Evolutionary conservation across 2,888 invertebrate species (phyloP), one percentile per base, ranked within the genome.

Genomic region (Drosophila nr. perissopoda): DNA sequence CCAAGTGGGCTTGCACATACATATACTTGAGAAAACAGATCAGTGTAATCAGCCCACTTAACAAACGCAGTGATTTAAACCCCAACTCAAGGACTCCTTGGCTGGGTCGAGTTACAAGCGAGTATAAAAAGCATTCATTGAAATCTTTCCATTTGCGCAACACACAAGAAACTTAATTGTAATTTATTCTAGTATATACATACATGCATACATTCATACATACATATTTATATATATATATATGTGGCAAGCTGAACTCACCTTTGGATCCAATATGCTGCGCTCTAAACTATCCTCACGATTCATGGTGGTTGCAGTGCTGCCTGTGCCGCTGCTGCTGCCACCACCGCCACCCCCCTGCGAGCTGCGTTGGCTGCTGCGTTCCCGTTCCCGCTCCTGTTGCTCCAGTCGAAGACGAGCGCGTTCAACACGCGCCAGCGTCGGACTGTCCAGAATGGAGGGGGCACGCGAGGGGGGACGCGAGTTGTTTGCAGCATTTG

Each of bases 401-500:
- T 91, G 94, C 81, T 94, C 94, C 80, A 94, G 93, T 69, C 94
- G 93, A 77, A 94, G 90, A 81, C 94, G 94, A 52, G 95, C 95
- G 84, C 95, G 94, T 91, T 95, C 94, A 70, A 95, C 95, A 81
- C 95, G 93, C 74, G 94, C 95, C 86, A 95, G 92, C 78, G 94
- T 94, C 77, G 95, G 95, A 74, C 95, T 95, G 91, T 95, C 95
- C 86, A 95, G 92, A 79, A 95, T 94, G 64, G 94, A 94, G 70
- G 94, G 93, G 11, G 94, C 93, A 51, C 93, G 91, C 73, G 92
- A 92, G 13, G 92, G 91, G 13, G 91, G 91, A 16, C 91, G 91
- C 16, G 92, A 90, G 74, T 86, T 89, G 67, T 85, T 90, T 21
- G 76, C 49, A 2, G 8, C 25, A 56, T 29, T 63, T 36, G 67